Evolutionary conservation across 2,113 vertebrate species (phyloP).

Genomic region (Etia nguti): DNA sequence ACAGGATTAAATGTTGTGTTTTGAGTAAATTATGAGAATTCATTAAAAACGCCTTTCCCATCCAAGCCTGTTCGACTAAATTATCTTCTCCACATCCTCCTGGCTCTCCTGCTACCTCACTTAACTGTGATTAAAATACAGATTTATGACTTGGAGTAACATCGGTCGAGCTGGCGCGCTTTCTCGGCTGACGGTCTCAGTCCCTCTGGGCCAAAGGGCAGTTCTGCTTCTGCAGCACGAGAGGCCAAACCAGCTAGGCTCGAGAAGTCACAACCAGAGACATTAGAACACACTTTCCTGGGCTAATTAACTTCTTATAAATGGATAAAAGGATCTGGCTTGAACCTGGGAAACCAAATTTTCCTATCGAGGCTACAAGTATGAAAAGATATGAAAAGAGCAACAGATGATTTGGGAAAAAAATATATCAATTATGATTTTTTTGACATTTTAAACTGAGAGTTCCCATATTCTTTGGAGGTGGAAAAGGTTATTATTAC

Average conservation of each 20-base stretch:
- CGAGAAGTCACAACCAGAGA: not conserved
- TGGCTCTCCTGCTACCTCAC: constrained; percentile 27
- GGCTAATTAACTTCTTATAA: not conserved
- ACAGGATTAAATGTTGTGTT: constrained; percentile 33
- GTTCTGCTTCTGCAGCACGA: not conserved
- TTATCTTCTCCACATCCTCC: constrained; percentile 14
- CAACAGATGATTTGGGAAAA: not conserved
- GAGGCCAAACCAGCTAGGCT: not conserved
- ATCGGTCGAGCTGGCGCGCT: not conserved
- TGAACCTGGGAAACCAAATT: not conserved
- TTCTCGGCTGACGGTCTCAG: constrained; percentile 14
- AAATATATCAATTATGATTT: not conserved
- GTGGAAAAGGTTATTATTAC: not conserved
- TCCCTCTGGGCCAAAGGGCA: constrained; percentile 5
- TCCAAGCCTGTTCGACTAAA: constrained; percentile 11
- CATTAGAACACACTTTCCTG: not conserved
- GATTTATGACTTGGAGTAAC: constrained; percentile 42
- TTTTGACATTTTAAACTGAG: not conserved
- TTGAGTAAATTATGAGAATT: constrained; percentile 50
- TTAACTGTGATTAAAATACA: constrained; percentile 50
- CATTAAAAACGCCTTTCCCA: constrained; percentile 45
- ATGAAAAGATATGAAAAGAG: not conserved
- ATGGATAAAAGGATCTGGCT: not conserved
- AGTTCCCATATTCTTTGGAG: not conserved
- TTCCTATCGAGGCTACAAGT: not conserved